Conservation (phyloP, 1,140 invertebrate genomes). For the Leguminivora glycinivorella region DNA sequence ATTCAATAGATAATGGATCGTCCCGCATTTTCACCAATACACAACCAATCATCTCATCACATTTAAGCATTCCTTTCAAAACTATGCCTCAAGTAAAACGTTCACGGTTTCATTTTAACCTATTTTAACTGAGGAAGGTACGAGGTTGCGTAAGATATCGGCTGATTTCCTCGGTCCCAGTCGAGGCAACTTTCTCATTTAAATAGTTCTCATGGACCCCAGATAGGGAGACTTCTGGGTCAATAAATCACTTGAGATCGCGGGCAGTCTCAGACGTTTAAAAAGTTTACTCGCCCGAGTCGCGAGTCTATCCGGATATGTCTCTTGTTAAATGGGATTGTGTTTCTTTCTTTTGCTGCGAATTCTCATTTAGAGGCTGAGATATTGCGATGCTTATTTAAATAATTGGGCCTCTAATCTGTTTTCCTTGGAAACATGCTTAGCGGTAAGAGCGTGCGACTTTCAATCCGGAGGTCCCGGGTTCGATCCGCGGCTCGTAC, state of each 20-base stretch:
- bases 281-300: slow-evolving; percentile 45
- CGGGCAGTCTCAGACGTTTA: slow-evolving; percentile 36
- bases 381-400: background rate
- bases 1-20: slow-evolving; percentile 54
- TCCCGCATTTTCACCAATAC: slow-evolving; percentile 31
- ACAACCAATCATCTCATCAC: background rate
- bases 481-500: no score
- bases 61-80: background rate
- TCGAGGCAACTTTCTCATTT: slow-evolving; percentile 58
- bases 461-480: no score
- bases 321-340: slow-evolving; percentile 23
- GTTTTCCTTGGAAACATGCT: background rate
- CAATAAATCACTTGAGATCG: slow-evolving; percentile 49
- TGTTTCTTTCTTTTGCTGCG: background rate
- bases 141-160: background rate
- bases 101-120: background rate
- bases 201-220: slow-evolving; percentile 50
- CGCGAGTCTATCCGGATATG: slow-evolving; percentile 38
- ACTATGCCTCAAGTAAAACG: background rate
- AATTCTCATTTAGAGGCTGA: slow-evolving; percentile 1
- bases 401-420: background rate
- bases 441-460: no score
- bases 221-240: slow-evolving; percentile 36
- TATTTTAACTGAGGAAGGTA: background rate
- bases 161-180: slow-evolving; percentile 31